These are phyloP conservation scores for Sipunculus nudus DNA, from an alignment of 2,888 invertebrate species.

Conservation along the genomic window DNA sequence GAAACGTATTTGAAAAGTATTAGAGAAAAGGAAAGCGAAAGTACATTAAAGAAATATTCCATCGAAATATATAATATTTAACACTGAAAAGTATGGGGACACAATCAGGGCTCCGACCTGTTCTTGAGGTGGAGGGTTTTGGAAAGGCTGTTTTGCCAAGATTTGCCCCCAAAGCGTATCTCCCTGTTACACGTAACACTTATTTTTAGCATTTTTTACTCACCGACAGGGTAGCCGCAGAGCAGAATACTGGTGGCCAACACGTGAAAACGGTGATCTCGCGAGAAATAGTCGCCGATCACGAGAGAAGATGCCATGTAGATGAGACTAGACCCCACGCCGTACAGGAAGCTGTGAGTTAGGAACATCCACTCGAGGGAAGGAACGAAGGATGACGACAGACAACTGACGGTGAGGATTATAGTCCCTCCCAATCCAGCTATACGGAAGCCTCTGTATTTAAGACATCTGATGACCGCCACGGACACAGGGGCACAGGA, in stretches of 20 bases:
- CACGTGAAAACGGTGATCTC: conserved; percentile 48
- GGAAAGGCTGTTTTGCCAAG: too few relatives aligned
- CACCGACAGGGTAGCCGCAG: conserved; percentile 50
- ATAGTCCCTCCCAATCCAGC: conserved; percentile 42
- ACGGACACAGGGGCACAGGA: conserved; percentile 44
- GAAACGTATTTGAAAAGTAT: too few relatives aligned
- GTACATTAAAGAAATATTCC: too few relatives aligned
- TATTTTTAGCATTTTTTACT: too few relatives aligned
- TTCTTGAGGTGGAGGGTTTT: too few relatives aligned
- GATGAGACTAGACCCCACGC: conserved; percentile 47
- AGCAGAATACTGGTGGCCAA: conserved; percentile 50
- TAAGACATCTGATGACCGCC: conserved; percentile 41
- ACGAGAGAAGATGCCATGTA: conserved; percentile 51
- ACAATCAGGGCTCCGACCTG: too few relatives aligned
- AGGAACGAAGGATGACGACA: conserved; percentile 43
- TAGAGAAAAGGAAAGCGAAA: too few relatives aligned
- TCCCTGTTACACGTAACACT: too few relatives aligned
- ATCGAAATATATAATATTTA: too few relatives aligned
- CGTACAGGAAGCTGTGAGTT: conserved; percentile 46
- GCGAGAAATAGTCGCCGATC: conserved; percentile 51
- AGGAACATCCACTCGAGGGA: conserved; percentile 48
- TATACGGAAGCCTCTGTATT: conserved; percentile 42
- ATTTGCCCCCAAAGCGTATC: too few relatives aligned
- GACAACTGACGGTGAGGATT: conserved; percentile 41
- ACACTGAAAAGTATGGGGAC: too few relatives aligned